Evolutionary conservation across 2,888 invertebrate genomes (phyloP).

Genomic region (Spilosoma lubricipeda): DNA sequence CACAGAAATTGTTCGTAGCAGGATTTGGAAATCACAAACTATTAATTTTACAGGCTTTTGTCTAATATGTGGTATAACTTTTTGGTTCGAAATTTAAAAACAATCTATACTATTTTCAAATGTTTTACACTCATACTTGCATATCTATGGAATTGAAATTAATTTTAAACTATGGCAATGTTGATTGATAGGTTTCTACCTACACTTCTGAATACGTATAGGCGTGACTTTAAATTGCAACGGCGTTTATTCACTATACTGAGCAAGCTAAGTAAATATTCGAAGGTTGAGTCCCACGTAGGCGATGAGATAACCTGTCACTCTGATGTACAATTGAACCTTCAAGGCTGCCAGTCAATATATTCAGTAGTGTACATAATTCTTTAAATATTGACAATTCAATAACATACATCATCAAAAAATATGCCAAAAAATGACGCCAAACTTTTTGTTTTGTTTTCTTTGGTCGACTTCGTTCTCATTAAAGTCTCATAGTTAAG

Average conservation of each 20-base stretch:
- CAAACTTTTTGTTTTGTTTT: no score
- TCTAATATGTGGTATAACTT: no score
- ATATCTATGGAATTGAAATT: neutral
- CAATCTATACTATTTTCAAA: neutral
- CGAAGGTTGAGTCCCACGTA: constrained; percentile 34
- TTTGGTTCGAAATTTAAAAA: no score
- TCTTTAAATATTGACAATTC: neutral
- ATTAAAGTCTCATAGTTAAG: no score
- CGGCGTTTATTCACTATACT: neutral
- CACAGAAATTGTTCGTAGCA: neutral
- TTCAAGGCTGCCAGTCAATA: constrained; percentile 32
- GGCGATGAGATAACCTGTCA: constrained; percentile 36
- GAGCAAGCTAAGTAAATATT: neutral
- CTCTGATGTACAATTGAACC: constrained; percentile 30
- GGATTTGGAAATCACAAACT: no score
- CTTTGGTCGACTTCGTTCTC: no score
- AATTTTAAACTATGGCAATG: no score
- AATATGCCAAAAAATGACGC: no score
- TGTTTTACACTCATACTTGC: neutral
- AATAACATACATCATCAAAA: neutral
- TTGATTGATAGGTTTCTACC: neutral
- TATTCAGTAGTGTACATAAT: constrained; percentile 3
- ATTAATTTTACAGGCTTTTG: no score
- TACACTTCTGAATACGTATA: neutral
- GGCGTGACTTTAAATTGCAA: constrained; percentile 3